Evolutionary conservation across 2,113 vertebrate species (phyloP), one percentile per base, ranked within the genome.

Genomic region (Poecilia latipinna): DNA sequence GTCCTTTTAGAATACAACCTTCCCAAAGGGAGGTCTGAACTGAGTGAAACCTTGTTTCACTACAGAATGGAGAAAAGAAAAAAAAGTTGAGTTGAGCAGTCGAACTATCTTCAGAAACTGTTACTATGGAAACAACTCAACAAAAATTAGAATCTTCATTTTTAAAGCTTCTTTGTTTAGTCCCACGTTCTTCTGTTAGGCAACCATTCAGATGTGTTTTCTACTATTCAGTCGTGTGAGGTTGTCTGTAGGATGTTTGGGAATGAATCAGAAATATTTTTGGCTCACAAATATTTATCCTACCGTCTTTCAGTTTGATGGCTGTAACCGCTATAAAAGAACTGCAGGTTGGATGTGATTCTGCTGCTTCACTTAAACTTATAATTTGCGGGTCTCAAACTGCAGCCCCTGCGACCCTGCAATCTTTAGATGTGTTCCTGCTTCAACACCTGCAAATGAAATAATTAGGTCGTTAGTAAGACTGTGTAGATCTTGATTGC

Each of bases 81-180:
- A 51, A 48, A 54, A 19, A 61, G 54, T 60, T 28, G 35, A 29
- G 33, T 31, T 33, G 44, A 66, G 17, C 39, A 61, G 5, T 8
- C 5, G 35, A 61, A 17, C 24, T 24, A n/a, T 71, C 65, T 62
- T 63, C 57, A 15, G 19, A 63, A 61, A 26, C 24, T 7, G 26
- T 65, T 72, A 54, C 65, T 29, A n/a, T 42, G 29, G 69, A 2
- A 61, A 73, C 48, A 44, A 42, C 61, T 80, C 61, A 74, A 65
- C 51, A 77, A 72, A 72, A 61, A 29, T 12, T 28, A 44, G 33
- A 62, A 37, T 28, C n/a, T 68, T 15, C 2, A 61, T 8, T 1
- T 28, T 61, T 2, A 32, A 12, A 66, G 12, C 7, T 0, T 65
- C 10, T 39, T 60, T 26, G 44, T 63, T 65, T 8, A 4, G 26